Evolutionary conservation across 2,113 vertebrate species (phyloP), one percentile per base, ranked within the genome.

Genomic region (Gobiocypris rarus): DNA sequence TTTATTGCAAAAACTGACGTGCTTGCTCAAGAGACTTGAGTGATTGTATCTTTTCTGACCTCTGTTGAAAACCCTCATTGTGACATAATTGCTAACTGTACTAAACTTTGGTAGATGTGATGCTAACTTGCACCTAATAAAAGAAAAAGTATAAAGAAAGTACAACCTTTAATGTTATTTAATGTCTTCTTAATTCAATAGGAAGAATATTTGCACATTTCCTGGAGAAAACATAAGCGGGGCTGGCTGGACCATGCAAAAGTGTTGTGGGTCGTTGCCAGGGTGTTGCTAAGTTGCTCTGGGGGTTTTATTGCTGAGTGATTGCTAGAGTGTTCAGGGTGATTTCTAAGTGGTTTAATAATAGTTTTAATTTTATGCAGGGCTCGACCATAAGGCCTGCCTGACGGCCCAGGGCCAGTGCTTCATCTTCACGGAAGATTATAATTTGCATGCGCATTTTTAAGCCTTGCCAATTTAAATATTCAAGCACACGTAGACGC

Each of bases 1-100:
- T 67, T 34, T 5, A 67, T 79, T 79, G 76, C 76, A 45, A 79
- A 38, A 78, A 61, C 52, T 54, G 5, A 28, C 9, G 7, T 19
- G 41, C 56, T 80, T 65, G 78, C 78, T 67, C 78, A 80, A 80
- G 41, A 8, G 77, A 3, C 2, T n/a, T 79, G 24, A 41, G 67
- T 19, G n/a, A 22, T 15, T 75, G 17, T 22, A 75, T 31, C 50
- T n/a, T 83, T 22, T 65, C 26, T 79, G 38, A 58, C 67, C 67
- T 34, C 9, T 58, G 50, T 59, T 10, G 14, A 61, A 73, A 76
- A 56, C 52, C 43, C n/a, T 52, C 26, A 67, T 48, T 67, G 59
- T 61, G 41, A 58, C 75, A 31, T 70, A 6, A 58, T 31, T 75
- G 17, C n/a, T 48, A 48, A 48, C 11, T 15, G n/a, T 15, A 48